phyloP scores from a whole-genome alignment of 2,797 vertebrate species.

The Serranus cabrilla region DNA sequence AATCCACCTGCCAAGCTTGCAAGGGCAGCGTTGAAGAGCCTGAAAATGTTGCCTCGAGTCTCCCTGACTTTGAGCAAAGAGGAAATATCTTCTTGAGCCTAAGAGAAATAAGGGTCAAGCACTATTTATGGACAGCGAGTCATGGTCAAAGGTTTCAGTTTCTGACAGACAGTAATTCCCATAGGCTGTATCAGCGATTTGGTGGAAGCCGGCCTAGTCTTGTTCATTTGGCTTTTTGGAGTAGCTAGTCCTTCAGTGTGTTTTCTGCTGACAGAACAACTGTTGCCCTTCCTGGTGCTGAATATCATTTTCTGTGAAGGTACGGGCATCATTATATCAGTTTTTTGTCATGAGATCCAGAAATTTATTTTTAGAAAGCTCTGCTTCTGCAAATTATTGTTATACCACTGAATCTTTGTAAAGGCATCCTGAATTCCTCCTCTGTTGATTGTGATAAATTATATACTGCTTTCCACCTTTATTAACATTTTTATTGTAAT shows the following conservation, averaged over 20 bases:
- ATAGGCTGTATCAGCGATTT: slow-evolving; percentile 75
- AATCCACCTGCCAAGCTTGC: slow-evolving; percentile 47
- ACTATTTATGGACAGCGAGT: slow-evolving; percentile 65
- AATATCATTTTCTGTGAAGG: slow-evolving; percentile 65
- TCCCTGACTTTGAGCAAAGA: slow-evolving; percentile 43
- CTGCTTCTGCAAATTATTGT: slow-evolving; percentile 25
- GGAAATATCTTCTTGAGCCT: slow-evolving; percentile 56
- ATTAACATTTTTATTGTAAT: background rate
- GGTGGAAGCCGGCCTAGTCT: slow-evolving; percentile 52
- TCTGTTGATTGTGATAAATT: background rate
- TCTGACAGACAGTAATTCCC: slow-evolving; percentile 74
- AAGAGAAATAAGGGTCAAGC: slow-evolving; percentile 70
- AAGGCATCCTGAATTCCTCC: background rate
- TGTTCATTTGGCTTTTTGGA: slow-evolving; percentile 66
- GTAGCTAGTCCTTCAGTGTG: slow-evolving; percentile 46
- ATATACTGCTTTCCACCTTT: background rate
- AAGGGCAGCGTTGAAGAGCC: slow-evolving; percentile 46
- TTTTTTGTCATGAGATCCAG: slow-evolving; percentile 31
- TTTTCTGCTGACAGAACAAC: slow-evolving; percentile 69
- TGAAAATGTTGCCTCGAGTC: slow-evolving; percentile 49
- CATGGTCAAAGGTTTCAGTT: slow-evolving; percentile 70
- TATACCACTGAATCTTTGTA: background rate
- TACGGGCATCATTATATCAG: slow-evolving; percentile 33
- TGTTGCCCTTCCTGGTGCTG: slow-evolving; percentile 57
- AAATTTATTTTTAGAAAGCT: slow-evolving; percentile 36